Conservation (phyloP, 1,140 invertebrate genomes). For the Orius laevigatus region DNA sequence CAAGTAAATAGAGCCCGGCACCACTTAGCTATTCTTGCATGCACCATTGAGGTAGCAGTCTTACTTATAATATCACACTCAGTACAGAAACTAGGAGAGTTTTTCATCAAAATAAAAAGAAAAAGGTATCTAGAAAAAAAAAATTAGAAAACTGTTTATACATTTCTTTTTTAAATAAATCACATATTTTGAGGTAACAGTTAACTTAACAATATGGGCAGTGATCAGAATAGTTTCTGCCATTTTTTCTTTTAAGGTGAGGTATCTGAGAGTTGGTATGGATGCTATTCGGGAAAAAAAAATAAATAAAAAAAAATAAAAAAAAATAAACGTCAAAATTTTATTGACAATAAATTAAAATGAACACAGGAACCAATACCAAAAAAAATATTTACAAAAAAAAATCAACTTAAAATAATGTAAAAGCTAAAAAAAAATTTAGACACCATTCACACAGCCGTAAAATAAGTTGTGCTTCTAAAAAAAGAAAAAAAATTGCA, state of each 20-base stretch:
- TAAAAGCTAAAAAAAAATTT: conserved; percentile 1
- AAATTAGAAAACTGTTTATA: conserved; percentile 1
- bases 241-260: not conserved
- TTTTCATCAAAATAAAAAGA: not conserved
- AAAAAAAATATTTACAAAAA: conserved; percentile 6
- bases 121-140: not conserved
- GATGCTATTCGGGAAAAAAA: not conserved
- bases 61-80: conserved; percentile 17
- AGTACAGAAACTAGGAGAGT: conserved; percentile 14
- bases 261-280: conserved; percentile 1
- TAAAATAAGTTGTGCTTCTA: not conserved
- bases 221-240: conserved; percentile 5
- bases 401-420: not conserved
- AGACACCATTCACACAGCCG: not conserved
- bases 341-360: conserved; percentile 12
- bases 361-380: conserved; percentile 16
- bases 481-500: conserved; percentile 2
- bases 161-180: conserved; percentile 12
- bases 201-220: conserved; percentile 17
- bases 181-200: conserved; percentile 17
- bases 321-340: conserved; percentile 5
- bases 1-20: conserved; percentile 15
- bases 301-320: conserved; percentile 4
- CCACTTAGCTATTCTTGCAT: conserved; percentile 15
- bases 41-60: conserved; percentile 18